Evolutionary conservation across 2,797 vertebrate species (phyloP), one percentile per base, ranked within the genome.

Genomic region (Moxostoma hubbsi): DNA sequence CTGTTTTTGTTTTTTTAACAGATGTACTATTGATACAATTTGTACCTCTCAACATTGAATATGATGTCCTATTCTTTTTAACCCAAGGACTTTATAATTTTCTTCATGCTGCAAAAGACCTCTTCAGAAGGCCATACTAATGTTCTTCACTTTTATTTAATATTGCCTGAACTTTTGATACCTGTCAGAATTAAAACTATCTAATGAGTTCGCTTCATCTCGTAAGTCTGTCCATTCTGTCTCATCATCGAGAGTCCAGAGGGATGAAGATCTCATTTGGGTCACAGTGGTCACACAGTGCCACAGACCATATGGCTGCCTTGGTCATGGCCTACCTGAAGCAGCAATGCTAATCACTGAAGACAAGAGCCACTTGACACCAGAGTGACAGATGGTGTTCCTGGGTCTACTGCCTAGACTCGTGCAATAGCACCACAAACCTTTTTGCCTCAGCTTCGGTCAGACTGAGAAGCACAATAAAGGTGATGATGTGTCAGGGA

Each of bases 341-440:
- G 91, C 90, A 89, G 87, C 88, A 89, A 89, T 88, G 87, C 89
- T 92, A 92, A 93, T 93, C 92, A 92, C 81, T 90, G 89, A 88
- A 92, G 92, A 93, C 89, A 90, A 92, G 91, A 85, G 91, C 90
- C 91, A 93, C 93, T 92, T 92, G 93, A 94, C 92, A 93, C 92
- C 91, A 85, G 89, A 69, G 80, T 85, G 83, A 87, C 87, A 83
- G 91, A 92, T 92, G 82, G 83, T 82, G 72, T 82, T 84, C 85
- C 80, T 82, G 71, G 77, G 77, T 68, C 84, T 74, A 79, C 54
- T 77, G 82, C 77, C 73, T 85, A 55, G 80, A 73, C 70, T 77
- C 62, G 57, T 36, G 64, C 61, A 62, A 58, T 75, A 61, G 77
- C 65, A 76, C 74, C 18, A n/a, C 57, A 55, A 81, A 77, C 86